Evolutionary conservation across 2,113 vertebrate species (phyloP).

Genomic region (Ptilonorhynchus violaceus): DNA sequence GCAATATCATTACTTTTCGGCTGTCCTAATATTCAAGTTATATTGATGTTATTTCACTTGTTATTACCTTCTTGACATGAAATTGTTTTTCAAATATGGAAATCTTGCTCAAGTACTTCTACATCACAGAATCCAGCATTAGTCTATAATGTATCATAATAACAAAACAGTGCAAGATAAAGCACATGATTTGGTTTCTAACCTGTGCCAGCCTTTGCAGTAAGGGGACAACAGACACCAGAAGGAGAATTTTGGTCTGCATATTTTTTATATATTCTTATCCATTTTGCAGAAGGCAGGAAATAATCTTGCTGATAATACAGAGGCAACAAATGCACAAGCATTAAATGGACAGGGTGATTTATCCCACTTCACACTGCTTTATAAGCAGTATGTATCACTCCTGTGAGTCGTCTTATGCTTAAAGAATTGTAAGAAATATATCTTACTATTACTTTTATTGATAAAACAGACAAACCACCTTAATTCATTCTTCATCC

Average conservation of each 20-base stretch:
- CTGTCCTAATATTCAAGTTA: constrained; percentile 32
- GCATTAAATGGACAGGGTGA: constrained; percentile 72
- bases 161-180: neutral
- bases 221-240: constrained; percentile 38
- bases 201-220: neutral
- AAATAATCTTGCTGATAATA: constrained; percentile 70
- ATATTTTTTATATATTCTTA: constrained; percentile 54
- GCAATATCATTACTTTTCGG: constrained; percentile 21
- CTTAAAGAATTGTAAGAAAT: constrained; percentile 75
- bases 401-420: constrained; percentile 47
- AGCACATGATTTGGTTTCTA: constrained; percentile 44
- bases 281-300: constrained; percentile 51
- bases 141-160: constrained; percentile 11
- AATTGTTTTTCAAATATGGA: constrained; percentile 61
- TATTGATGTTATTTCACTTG: constrained; percentile 58
- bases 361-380: constrained; percentile 71
- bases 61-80: constrained; percentile 54
- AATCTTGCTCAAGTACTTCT: constrained; percentile 53
- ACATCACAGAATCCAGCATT: constrained; percentile 25
- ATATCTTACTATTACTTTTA: constrained; percentile 74
- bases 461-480: constrained; percentile 71
- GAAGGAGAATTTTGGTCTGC: constrained; percentile 36
- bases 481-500: constrained; percentile 71
- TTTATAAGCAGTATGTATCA: constrained; percentile 74
- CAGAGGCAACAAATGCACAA: constrained; percentile 38